Evolutionary conservation across 2,113 vertebrate genomes (phyloP).

Genomic region (Illadopsis cleaveri): DNA sequence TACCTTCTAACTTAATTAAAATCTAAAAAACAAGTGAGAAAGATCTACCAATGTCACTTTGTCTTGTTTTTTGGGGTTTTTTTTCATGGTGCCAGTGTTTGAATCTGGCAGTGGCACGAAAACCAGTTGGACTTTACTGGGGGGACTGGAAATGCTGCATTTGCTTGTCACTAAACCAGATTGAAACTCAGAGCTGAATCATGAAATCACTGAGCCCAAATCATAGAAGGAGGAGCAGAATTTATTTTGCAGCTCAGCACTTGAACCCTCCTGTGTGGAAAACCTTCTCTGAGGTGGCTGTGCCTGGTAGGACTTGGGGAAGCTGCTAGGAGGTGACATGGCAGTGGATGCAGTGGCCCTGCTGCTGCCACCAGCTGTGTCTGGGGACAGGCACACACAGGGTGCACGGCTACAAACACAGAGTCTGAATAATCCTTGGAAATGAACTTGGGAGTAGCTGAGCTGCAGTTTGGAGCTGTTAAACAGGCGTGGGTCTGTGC

Average conservation of each 20-base stretch:
- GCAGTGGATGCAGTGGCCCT: neutral
- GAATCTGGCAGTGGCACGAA: neutral
- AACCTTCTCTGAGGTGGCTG: neutral
- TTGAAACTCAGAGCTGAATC: neutral
- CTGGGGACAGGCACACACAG: neutral
- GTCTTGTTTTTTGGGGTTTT: neutral
- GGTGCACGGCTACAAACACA: neutral
- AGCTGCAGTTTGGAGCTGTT: neutral
- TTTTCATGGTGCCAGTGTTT: neutral
- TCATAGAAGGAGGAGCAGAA: neutral
- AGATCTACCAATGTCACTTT: neutral
- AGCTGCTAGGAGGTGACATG: neutral
- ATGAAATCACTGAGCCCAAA: neutral
- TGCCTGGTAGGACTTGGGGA: neutral
- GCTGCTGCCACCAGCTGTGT: neutral
- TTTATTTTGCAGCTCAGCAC: neutral
- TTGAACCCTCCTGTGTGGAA: neutral
- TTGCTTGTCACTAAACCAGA: neutral
- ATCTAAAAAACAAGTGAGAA: neutral
- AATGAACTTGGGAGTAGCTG: neutral
- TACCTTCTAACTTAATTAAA: neutral
- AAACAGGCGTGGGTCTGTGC: rapidly evolving
- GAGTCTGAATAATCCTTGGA: neutral
- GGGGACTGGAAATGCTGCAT: neutral
- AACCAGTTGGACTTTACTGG: neutral